Evolutionary conservation across 2,888 invertebrate species (phyloP).

Genomic region (Drosophila quasianomalipes): DNA sequence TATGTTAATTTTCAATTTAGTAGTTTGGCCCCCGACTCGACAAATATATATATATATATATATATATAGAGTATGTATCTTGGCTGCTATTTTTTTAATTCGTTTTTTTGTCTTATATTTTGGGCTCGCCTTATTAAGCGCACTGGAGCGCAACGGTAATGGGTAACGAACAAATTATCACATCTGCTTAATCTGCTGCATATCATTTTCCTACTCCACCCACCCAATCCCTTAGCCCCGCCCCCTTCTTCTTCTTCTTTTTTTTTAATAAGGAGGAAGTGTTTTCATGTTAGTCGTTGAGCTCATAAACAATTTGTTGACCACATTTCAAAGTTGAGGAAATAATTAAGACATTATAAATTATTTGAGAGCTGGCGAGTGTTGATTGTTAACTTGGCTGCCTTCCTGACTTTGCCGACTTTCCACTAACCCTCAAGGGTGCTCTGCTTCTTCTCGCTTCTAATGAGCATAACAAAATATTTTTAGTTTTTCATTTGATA

Average conservation of each 20-base stretch:
- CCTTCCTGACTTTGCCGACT: not conserved
- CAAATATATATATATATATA: slow-evolving; percentile 43
- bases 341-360: slow-evolving; percentile 82
- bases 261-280: slow-evolving; percentile 55
- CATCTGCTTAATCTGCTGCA: slow-evolving; percentile 77
- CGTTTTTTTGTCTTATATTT: slow-evolving; percentile 56
- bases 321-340: slow-evolving; percentile 46
- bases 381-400: slow-evolving; percentile 62
- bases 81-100: slow-evolving; percentile 31
- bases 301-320: slow-evolving; percentile 79
- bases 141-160: slow-evolving; percentile 69
- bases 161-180: slow-evolving; percentile 71
- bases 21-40: slow-evolving; percentile 56
- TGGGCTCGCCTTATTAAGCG: slow-evolving; percentile 60
- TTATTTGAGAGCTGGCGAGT: slow-evolving; percentile 62
- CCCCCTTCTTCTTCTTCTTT: not conserved
- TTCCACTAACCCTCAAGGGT: slow-evolving; percentile 3
- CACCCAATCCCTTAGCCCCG: not conserved
- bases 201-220: slow-evolving; percentile 60
- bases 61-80: slow-evolving; percentile 39
- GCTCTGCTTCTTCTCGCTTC: slow-evolving; percentile 27
- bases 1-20: slow-evolving; percentile 81
- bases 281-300: slow-evolving; percentile 69
- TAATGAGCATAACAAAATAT: slow-evolving; percentile 78
- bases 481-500: slow-evolving; percentile 53